Evolutionary conservation across 2,797 vertebrate genomes (phyloP).

Genomic region (Poecilia gillii): DNA sequence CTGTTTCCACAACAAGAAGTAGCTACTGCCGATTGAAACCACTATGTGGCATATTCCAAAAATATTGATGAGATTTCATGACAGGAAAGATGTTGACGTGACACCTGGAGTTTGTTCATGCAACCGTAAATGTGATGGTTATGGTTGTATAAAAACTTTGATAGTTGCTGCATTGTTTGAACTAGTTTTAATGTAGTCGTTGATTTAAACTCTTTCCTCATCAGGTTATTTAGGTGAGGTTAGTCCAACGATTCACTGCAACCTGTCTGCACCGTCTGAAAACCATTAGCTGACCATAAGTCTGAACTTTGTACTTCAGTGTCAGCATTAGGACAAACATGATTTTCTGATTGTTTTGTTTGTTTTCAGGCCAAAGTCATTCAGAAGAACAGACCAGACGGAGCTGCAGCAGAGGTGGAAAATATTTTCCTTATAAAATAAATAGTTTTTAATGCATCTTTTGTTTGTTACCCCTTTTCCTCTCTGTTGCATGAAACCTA

Average conservation of each 20-base stretch:
- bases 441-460: background rate
- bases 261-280: background rate
- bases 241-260: background rate
- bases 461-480: background rate
- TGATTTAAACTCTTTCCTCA: background rate
- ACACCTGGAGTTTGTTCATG: background rate
- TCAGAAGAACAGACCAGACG: conserved; percentile 35
- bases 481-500: background rate
- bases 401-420: conserved; percentile 58
- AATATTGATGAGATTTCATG: background rate
- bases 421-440: background rate
- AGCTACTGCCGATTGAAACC: background rate
- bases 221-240: background rate
- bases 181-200: background rate
- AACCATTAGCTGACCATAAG: background rate
- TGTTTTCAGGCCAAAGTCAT: conserved; percentile 63
- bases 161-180: background rate
- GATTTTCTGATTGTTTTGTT: conserved; percentile 10
- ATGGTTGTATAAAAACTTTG: background rate
- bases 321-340: background rate
- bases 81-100: background rate
- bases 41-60: background rate
- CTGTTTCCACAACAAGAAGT: background rate
- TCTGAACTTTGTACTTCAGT: background rate
- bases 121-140: no score